Base-by-base conservation (phyloP, 2,797 vertebrate species). In the Sebastes taczanowskii region DNA sequence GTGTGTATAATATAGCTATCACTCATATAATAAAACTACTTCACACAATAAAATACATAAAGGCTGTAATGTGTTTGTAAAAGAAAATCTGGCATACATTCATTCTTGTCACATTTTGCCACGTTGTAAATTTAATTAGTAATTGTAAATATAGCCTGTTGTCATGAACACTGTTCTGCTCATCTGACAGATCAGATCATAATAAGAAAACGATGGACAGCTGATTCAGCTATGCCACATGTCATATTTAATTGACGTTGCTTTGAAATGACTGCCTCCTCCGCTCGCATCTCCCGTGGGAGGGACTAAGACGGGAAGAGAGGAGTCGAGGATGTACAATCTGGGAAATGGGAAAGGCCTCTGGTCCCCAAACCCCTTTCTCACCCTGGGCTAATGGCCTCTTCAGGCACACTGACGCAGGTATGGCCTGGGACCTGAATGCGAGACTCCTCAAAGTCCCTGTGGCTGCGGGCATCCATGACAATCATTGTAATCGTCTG, bases 381-480 rank as follows among this genome's bases (percentile, higher is more conserved):
- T 87, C 94, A 99, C 99, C 99, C 98, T 65, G 99, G 97, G 70
- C 78, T 96, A 82, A 99, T 90, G 65, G 97, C 96, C 91, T 99
- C 98, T 87, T 99, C 97, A 68, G 99, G 98, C 72, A 99, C 96
- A 5, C 96, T 97, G 91, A 99, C 93, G 73, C 92, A 95, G 62
- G 23, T 92, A 87, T 95, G 95, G 22, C 81, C 70, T 22, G 97
- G 96, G 78, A 96, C 91, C 81, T 92, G 94, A 87, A 99, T 97
- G 87, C 95, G 97, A 7, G 99, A 99, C 83, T 98, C 96, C 81
- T 96, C 96, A 88, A 97, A 98, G 93, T 99, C 97, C 55, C 78
- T 94, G n/a, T 86, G 27, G 90, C 85, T 95, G 56, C 98, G 97
- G 32, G 97, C 96, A 83, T 99, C 99, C 98, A 99, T 98, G 83